Conservation (phyloP, 30 jellyfish, hydroid and myxozoan genomes). For the Calvadosia cruxmelitensis region DNA sequence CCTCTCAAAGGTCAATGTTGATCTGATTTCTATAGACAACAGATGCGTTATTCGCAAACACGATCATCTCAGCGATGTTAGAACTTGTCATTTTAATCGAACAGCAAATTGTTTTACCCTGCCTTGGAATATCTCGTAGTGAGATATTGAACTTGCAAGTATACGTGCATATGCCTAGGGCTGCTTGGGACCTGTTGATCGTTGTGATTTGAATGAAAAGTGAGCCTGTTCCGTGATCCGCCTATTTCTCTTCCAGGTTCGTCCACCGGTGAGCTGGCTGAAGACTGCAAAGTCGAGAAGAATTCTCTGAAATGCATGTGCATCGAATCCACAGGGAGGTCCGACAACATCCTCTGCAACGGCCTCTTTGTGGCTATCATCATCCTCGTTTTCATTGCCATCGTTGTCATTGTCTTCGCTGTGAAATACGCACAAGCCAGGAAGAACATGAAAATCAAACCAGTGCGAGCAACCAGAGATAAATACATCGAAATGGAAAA, state of each 20-base stretch:
- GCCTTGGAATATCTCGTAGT: not conserved
- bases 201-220: too few relatives aligned
- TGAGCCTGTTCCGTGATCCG: too few relatives aligned
- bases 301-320: conserved; percentile 67
- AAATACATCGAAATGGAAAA: conserved; percentile 91
- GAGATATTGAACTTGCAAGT: not conserved
- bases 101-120: not conserved
- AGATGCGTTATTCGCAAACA: too few relatives aligned
- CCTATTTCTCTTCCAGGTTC: conserved; percentile 1
- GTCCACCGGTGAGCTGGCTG: conserved; percentile 22
- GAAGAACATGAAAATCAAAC: conserved; percentile 61
- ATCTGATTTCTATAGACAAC: too few relatives aligned
- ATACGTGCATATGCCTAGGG: too few relatives aligned
- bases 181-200: too few relatives aligned
- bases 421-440: conserved; percentile 59
- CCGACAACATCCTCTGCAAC: conserved; percentile 70
- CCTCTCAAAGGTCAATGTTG: too few relatives aligned
- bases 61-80: too few relatives aligned
- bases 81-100: too few relatives aligned
- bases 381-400: conserved; percentile 64
- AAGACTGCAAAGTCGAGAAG: conserved; percentile 49
- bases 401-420: conserved; percentile 63
- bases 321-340: conserved; percentile 47
- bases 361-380: conserved; percentile 86
- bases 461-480: conserved; percentile 62